Percentiles rank a stretch among this genome's conserved stretches.
These are phyloP conservation scores for Ochropleura plecta DNA, from an alignment of 2,888 invertebrate genomes.

Conservation along the genomic window DNA sequence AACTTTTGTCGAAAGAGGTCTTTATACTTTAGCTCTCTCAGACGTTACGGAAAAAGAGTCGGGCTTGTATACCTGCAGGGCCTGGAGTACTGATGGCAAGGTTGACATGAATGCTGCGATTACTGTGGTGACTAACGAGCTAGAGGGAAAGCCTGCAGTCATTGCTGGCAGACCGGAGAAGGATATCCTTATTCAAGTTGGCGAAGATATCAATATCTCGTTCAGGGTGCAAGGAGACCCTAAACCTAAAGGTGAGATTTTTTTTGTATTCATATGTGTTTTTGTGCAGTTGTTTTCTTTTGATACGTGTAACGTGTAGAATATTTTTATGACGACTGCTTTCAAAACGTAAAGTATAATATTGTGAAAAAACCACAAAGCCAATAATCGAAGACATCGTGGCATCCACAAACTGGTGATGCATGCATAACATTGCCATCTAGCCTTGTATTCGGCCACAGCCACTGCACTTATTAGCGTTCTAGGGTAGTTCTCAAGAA, in stretches of 20 bases:
- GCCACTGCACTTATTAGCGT: background rate
- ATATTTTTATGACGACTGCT: background rate
- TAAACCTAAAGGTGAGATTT: slow-evolving; percentile 94
- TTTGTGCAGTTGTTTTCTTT: too few species aligned
- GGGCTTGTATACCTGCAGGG: slow-evolving; percentile 94
- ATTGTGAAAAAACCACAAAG: too few species aligned
- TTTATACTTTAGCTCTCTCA: slow-evolving; percentile 94
- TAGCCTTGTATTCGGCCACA: too few species aligned
- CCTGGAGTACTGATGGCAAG: slow-evolving; percentile 93
- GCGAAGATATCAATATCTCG: slow-evolving; percentile 95
- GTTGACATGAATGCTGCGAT: slow-evolving; percentile 94
- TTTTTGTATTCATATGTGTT: background rate
- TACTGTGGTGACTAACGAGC: slow-evolving; percentile 92
- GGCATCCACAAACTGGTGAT: too few species aligned
- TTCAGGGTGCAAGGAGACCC: slow-evolving; percentile 96
- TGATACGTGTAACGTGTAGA: background rate
- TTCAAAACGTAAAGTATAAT: background rate
- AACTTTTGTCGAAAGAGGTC: slow-evolving; percentile 92
- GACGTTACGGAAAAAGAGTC: slow-evolving; percentile 94
- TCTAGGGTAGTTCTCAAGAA: background rate
- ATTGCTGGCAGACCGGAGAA: slow-evolving; percentile 95
- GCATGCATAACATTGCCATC: too few species aligned
- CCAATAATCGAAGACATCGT: too few species aligned
- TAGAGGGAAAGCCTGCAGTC: slow-evolving; percentile 94
- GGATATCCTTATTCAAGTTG: slow-evolving; percentile 93